Conservation (phyloP, 2,113 vertebrate genomes). For the Epinephelus fuscoguttatus region DNA sequence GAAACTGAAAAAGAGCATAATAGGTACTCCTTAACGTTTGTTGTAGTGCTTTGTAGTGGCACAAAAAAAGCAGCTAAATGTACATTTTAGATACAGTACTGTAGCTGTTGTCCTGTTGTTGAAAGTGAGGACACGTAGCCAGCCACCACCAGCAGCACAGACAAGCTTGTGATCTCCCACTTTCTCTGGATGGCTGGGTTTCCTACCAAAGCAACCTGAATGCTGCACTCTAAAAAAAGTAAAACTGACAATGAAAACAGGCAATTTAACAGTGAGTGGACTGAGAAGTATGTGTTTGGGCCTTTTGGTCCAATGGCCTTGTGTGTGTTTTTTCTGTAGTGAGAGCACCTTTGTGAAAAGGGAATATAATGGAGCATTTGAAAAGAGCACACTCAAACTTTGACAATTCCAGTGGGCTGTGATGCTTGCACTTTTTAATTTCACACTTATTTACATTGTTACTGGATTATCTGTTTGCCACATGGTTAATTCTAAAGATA, state of each 20-base stretch:
- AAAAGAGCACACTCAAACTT: constrained; percentile 49
- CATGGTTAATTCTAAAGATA: not conserved
- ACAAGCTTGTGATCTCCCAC: not conserved
- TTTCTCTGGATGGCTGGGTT: constrained; percentile 7
- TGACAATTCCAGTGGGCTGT: constrained; percentile 42
- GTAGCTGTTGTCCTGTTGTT: not conserved
- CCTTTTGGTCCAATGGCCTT: constrained; percentile 26
- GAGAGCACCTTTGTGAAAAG: constrained; percentile 45
- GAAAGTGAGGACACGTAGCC: not conserved
- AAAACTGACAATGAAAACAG: constrained; percentile 38
- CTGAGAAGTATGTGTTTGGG: constrained; percentile 40
- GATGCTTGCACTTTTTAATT: constrained; percentile 1
- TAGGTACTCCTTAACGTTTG: not conserved
- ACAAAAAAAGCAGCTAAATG: not conserved
- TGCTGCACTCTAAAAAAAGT: constrained; percentile 21
- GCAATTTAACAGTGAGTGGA: constrained; percentile 43
- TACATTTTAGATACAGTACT: not conserved
- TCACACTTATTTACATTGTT: not conserved
- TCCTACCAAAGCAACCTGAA: constrained; percentile 1
- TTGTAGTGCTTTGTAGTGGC: not conserved
- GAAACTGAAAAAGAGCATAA: too few relatives aligned
- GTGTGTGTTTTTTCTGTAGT: constrained; percentile 25
- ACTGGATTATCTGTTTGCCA: not conserved
- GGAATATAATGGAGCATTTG: constrained; percentile 50
- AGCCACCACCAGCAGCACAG: not conserved